These are phyloP conservation scores for Corythornis madagascariensis DNA, from an alignment of 2,113 vertebrate genomes.

Conservation along the genomic window DNA sequence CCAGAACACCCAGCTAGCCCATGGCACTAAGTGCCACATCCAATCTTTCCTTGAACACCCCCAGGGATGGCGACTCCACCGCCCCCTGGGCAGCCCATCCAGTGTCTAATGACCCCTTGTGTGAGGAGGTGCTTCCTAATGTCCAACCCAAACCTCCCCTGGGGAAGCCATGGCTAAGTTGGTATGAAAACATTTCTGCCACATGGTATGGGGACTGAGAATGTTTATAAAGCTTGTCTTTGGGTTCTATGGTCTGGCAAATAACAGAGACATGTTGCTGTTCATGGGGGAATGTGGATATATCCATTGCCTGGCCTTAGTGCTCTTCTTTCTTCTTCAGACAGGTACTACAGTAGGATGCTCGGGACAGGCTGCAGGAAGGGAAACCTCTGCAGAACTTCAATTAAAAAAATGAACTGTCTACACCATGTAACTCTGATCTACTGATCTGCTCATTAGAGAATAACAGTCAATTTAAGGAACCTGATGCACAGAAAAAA, in stretches of 20 bases:
- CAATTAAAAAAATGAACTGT: neutral
- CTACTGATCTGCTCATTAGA: neutral
- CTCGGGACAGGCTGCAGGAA: neutral
- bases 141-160: too few relatives aligned
- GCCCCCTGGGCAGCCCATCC: too few relatives aligned
- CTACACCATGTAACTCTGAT: neutral
- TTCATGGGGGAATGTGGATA: accelerated
- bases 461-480: neutral
- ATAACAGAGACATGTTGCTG: neutral
- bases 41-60: too few relatives aligned
- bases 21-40: too few relatives aligned
- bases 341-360: neutral
- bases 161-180: too few relatives aligned
- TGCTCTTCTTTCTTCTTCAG: neutral
- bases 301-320: neutral
- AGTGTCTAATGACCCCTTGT: too few relatives aligned
- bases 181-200: neutral
- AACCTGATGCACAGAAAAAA: neutral
- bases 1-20: too few relatives aligned
- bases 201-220: neutral
- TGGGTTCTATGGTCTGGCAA: neutral
- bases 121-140: too few relatives aligned
- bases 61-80: too few relatives aligned
- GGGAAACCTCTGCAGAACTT: neutral
- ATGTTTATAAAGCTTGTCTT: neutral